Evolutionary conservation across 2,113 vertebrate species (phyloP).

Genomic region (Pandion haliaetus): DNA sequence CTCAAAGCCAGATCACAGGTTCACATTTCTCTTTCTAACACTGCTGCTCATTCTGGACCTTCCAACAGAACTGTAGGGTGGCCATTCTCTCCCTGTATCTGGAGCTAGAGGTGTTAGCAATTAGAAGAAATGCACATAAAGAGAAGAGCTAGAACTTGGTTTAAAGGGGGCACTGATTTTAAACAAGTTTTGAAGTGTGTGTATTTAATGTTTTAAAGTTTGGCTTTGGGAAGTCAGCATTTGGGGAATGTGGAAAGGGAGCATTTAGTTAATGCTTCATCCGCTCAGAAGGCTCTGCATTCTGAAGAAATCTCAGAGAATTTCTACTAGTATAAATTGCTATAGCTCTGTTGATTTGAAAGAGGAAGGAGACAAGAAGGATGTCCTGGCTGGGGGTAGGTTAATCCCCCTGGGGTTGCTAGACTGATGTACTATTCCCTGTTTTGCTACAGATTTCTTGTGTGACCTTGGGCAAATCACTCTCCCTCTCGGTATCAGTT

Average conservation of each 20-base stretch:
- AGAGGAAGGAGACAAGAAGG: constrained; percentile 32
- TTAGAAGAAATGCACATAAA: not conserved
- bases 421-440: constrained; percentile 12
- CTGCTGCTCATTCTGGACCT: not conserved
- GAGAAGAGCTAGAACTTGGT: not conserved
- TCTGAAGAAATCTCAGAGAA: not conserved
- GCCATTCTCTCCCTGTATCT: not conserved
- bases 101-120: not conserved
- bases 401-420: constrained; percentile 6
- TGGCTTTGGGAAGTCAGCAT: not conserved
- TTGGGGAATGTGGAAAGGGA: not conserved
- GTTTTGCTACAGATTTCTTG: constrained; percentile 31
- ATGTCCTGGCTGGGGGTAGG: not conserved
- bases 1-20: not conserved
- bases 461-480: constrained; percentile 47
- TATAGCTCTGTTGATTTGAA: not conserved
- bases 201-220: not conserved
- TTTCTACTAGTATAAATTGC: not conserved
- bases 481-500: constrained; percentile 39
- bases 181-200: not conserved
- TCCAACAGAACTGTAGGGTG: not conserved
- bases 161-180: not conserved
- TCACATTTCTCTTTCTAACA: not conserved
- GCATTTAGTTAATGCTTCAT: not conserved
- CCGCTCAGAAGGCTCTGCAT: not conserved